These are phyloP conservation scores for Cyphotilapia sp. DNA, from an alignment of 2,113 vertebrate genomes.

Conservation along the genomic window DNA sequence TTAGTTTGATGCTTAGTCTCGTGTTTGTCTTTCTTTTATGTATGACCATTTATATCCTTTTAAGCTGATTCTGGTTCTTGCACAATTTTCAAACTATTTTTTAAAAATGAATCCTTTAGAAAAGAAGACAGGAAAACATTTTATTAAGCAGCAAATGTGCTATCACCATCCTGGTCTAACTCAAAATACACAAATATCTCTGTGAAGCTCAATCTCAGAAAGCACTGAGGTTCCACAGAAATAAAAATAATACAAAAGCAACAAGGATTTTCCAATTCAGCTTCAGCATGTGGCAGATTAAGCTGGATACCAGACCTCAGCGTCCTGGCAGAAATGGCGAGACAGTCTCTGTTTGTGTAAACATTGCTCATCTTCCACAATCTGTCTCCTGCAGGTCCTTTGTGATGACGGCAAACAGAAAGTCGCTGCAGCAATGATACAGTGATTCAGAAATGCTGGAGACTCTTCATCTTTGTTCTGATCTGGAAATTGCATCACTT, in stretches of 20 bases:
- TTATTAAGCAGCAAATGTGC: neutral
- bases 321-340: conserved; percentile 1
- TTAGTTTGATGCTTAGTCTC: neutral
- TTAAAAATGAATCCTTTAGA: accelerated
- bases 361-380: conserved; percentile 4
- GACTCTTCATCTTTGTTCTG: neutral
- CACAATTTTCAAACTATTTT: neutral
- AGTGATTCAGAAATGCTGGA: neutral
- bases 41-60: neutral
- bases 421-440: neutral
- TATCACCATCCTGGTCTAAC: neutral
- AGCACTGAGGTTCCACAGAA: neutral
- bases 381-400: conserved; percentile 3
- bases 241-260: neutral
- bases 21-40: neutral
- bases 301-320: neutral
- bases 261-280: neutral
- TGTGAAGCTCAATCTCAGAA: neutral
- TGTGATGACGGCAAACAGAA: neutral
- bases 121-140: neutral
- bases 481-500: neutral
- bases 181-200: neutral
- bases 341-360: conserved; percentile 24
- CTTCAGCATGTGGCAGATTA: neutral
- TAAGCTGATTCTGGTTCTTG: neutral